These are phyloP conservation scores for Poeciliopsis retropinna DNA, from an alignment of 2,113 vertebrate genomes.

Conservation along the genomic window DNA sequence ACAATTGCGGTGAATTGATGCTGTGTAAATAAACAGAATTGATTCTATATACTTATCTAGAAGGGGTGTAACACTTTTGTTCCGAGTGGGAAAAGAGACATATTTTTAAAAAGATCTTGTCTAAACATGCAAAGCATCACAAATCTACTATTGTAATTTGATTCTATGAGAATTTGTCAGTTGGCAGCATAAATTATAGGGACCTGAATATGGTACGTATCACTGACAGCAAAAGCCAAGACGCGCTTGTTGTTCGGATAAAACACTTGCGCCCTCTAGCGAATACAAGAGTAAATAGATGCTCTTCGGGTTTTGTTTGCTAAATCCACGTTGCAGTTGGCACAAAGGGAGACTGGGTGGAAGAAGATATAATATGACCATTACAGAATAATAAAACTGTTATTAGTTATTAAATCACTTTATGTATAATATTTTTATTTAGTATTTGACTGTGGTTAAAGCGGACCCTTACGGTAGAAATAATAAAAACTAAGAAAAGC, in stretches of 20 bases:
- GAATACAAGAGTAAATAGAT: conserved; percentile 21
- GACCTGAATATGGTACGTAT: too few relatives aligned
- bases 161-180: too few relatives aligned
- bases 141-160: not conserved
- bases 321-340: not conserved
- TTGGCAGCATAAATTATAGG: not conserved
- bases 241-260: not conserved
- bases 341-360: not conserved
- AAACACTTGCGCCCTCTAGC: conserved; percentile 43
- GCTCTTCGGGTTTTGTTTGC: not conserved
- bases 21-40: too few relatives aligned
- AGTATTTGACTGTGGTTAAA: too few relatives aligned
- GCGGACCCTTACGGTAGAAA: too few relatives aligned
- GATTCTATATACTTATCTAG: not conserved
- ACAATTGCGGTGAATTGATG: not conserved
- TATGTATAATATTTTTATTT: too few relatives aligned
- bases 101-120: not conserved
- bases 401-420: too few relatives aligned
- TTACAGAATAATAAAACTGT: too few relatives aligned
- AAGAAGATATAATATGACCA: too few relatives aligned
- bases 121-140: not conserved
- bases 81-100: not conserved
- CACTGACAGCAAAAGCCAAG: not conserved
- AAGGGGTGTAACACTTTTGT: not conserved
- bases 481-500: too few relatives aligned